phyloP scores from a whole-genome alignment of 2,888 invertebrate genomes.

The Pristionchus entomophagus region DNA sequence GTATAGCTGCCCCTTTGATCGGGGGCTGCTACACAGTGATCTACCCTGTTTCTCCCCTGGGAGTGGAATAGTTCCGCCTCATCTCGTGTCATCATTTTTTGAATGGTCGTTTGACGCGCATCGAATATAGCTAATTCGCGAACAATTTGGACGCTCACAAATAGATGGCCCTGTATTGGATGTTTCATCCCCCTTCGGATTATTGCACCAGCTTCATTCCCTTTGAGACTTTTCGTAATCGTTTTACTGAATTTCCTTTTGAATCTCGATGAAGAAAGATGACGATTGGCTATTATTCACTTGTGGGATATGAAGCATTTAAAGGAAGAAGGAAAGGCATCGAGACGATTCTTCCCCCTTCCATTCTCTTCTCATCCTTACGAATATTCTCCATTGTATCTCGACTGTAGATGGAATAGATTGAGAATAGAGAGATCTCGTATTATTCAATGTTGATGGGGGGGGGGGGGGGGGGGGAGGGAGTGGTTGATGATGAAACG shows the following conservation, averaged over 20 bases:
- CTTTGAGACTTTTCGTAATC: neutral
- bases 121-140: neutral
- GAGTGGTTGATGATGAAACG: too few relatives aligned
- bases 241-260: too few relatives aligned
- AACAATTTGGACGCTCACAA: neutral
- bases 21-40: neutral
- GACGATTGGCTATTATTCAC: constrained; percentile 18
- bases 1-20: neutral
- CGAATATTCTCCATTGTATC: too few relatives aligned
- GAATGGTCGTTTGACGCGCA: neutral
- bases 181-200: neutral
- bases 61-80: neutral
- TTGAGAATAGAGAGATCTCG: neutral
- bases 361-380: neutral
- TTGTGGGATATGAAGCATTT: neutral
- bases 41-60: neutral
- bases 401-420: too few relatives aligned
- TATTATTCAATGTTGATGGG: constrained; percentile 2
- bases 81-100: neutral
- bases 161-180: neutral
- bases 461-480: neutral
- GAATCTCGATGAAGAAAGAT: neutral
- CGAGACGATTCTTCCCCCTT: constrained; percentile 4
- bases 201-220: neutral
- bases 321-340: neutral